Base-by-base conservation (phyloP, 2,888 invertebrate genomes). In the Tinea pellionella region DNA sequence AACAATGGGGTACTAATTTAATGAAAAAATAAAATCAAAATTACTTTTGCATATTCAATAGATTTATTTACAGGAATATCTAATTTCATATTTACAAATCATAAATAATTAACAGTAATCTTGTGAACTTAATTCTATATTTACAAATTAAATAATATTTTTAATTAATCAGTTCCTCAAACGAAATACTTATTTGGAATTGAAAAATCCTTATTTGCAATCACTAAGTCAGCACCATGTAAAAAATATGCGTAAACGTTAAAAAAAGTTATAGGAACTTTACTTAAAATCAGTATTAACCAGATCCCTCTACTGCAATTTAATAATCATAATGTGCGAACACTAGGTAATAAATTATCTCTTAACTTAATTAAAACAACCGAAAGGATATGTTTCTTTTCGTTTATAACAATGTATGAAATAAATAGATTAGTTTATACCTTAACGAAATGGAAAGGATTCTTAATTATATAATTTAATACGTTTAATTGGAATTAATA, bases 181-280 rank as follows among this genome's bases (percentile, higher is more conserved):
- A 13, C 2, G 6, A 47, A 15, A 16, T 16, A 47, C 9, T 7
- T 47, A 47, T 47, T 47, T 47, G 13, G 47, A 47, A 47, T n/a
- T 47, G n/a, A 47, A 47, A 47, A 47, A 47, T 16, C n/a, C 16
- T 47, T 47, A 9, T 41, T 8, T 41, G 24, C 24, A 24, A 6
- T 24, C n/a, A 24, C 24, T 24, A 24, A 47, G 6, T 47, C 47
- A 47, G 47, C 47, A 47, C 47, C 47, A 47, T 47, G 13, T 47
- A 15, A 47, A 47, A n/a, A 47, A 47, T 47, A 47, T 47, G 47
- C 47, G 16, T 47, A 47, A 47, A 47, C 15, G n/a, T 47, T 47
- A 41, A 41, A 41, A n/a, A 41, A n/a, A 13, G 6, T 15, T 47
- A 16, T 12, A 47, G 47, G 47, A 47, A 47, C 47, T 47, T 47